Evolutionary conservation across 2,888 invertebrate genomes (phyloP).

Genomic region (Gymnosoma rotundatum): DNA sequence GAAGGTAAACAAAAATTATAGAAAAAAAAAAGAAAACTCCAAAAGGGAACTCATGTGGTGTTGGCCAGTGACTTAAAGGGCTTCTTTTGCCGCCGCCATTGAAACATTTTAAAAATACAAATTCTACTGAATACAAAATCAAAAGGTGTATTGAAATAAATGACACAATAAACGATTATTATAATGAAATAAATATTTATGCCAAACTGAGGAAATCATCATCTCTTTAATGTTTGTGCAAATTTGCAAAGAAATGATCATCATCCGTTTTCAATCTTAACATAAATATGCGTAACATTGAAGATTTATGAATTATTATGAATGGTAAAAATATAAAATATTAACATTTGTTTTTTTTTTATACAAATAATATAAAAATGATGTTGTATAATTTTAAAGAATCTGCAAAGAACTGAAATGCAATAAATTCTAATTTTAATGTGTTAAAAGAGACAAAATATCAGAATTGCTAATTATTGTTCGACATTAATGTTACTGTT

Average conservation of each 20-base stretch:
- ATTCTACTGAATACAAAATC: conserved; percentile 58
- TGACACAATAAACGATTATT: conserved; percentile 69
- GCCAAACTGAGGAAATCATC: background rate
- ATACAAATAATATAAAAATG: background rate
- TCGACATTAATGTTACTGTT: background rate
- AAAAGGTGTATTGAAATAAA: conserved; percentile 66
- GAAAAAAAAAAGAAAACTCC: background rate
- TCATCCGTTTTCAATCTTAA: background rate
- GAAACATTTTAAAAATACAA: conserved; percentile 51
- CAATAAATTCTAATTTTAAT: conserved; percentile 5
- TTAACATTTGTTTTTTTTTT: conserved; percentile 35
- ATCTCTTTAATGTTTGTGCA: conserved; percentile 2
- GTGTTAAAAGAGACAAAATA: conserved; percentile 46
- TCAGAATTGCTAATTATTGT: background rate
- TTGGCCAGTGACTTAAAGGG: conserved; percentile 52
- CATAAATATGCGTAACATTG: conserved; percentile 63
- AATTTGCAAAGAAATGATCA: conserved; percentile 27
- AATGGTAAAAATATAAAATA: conserved; percentile 22
- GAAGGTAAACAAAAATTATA: background rate
- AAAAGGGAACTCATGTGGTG: conserved; percentile 64
- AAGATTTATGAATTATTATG: conserved; percentile 64
- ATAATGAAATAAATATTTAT: conserved; percentile 68
- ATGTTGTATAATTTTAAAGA: conserved; percentile 12
- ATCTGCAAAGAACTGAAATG: background rate
- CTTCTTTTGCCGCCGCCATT: conserved; percentile 58